Evolutionary conservation across 2,888 invertebrate genomes (phyloP), one percentile per base, ranked within the genome.

Genomic region (Spicauda simplicius): DNA sequence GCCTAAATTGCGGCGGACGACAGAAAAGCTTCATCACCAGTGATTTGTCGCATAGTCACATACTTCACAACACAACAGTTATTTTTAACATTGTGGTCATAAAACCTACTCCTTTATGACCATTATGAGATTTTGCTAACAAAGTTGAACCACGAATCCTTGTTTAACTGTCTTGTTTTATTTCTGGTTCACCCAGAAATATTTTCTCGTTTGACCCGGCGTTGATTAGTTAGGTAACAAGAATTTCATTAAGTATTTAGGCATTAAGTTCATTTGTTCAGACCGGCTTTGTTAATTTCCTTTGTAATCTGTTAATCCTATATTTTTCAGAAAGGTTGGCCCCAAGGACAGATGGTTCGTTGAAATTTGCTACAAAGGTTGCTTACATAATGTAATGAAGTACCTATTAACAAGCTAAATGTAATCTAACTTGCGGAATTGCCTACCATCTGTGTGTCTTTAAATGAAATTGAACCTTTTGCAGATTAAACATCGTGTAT

Each of bases 181-280:
- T 10, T 41, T 41, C 2, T 25, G 25, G 25, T 11, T 3, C 1
- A 41, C 12, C 10, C 12, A 41, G 41, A 41, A 41, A 41, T 41
- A 41, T 10, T 41, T 14, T 14, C 41, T 41, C 41, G 12, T 41
- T 41, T 14, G 30, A n/a, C 25, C n/a, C 14, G 5, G 16, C n/a
- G 16, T 16, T 48, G 7, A 48, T 48, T 16, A 48, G 48, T 48
- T 16, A 48, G 48, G 48, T 16, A 48, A 48, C 48, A 16, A 16
- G 48, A 48, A 48, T n/a, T 48, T 48, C n/a, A 48, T 48, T 48
- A 48, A 16, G 48, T 48, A 48, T 48, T 48, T 48, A 48, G 48
- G 48, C 48, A 48, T 48, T 48, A 48, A 48, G 48, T 16, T 48
- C 16, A 16, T 48, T 48, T 48, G 48, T 48, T 48, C 48, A 48